A percentile compares a stretch with the other conserved stretches of the same genome.
These are phyloP conservation scores for Ctenopoma multispine DNA, from an alignment of 2,797 vertebrate genomes.

Conservation along the genomic window DNA sequence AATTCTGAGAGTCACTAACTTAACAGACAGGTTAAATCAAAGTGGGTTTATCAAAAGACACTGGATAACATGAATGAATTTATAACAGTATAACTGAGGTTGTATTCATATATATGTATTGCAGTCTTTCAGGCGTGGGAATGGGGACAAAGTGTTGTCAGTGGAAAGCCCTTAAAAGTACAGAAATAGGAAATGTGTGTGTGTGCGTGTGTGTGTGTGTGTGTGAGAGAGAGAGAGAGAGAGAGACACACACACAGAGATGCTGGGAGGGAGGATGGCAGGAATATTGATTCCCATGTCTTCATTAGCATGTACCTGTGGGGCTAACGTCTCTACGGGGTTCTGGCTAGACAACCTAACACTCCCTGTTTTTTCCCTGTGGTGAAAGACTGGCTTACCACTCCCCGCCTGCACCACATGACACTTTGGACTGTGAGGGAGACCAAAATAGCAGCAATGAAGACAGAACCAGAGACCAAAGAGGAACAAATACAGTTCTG, in stretches of 20 bases:
- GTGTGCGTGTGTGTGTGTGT: constrained; percentile 38
- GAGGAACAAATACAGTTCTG: constrained; percentile 56
- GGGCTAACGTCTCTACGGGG: constrained; percentile 71
- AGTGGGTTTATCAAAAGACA: background rate
- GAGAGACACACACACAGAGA: background rate
- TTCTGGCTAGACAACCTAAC: constrained; percentile 67
- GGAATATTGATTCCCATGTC: constrained; percentile 69
- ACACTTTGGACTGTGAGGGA: constrained; percentile 73
- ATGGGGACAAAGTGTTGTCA: background rate
- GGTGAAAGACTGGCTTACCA: constrained; percentile 63
- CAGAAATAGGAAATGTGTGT: constrained; percentile 2
- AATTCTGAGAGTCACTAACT: background rate
- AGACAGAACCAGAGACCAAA: constrained; percentile 63
- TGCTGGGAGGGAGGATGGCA: constrained; percentile 44
- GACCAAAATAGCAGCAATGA: constrained; percentile 76
- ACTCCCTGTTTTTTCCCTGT: constrained; percentile 49
- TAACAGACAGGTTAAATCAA: background rate
- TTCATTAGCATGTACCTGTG: constrained; percentile 79
- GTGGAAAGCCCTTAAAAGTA: constrained; percentile 4
- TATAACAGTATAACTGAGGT: background rate
- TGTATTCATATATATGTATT: too few species aligned
- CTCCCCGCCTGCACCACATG: constrained; percentile 68
- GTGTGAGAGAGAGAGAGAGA: constrained; percentile 2
- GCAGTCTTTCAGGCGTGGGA: background rate
- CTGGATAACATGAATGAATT: background rate